Percentiles rank a stretch among this genome's conserved stretches.
Evolutionary conservation across 2,888 invertebrate genomes (phyloP).

Genomic region (Meta bourneti): DNA sequence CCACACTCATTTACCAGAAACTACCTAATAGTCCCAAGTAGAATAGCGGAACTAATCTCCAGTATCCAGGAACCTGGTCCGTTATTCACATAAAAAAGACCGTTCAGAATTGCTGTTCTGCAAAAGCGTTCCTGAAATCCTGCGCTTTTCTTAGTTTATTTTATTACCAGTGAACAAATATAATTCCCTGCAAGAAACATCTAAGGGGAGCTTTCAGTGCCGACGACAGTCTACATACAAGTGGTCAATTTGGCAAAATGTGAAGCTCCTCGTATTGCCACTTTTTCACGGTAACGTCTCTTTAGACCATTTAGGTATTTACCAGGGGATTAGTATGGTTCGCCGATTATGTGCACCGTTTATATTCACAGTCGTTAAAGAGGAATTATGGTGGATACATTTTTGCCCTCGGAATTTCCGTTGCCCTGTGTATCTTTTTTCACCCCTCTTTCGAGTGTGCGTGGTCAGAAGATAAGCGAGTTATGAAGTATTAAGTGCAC

Average conservation of each 20-base stretch:
- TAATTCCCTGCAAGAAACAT: constrained; percentile 24
- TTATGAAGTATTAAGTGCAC: neutral
- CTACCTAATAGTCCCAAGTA: neutral
- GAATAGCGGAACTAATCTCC: neutral
- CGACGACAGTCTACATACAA: constrained; percentile 47
- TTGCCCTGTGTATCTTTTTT: neutral
- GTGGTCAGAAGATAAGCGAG: constrained; percentile 17
- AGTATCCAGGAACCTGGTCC: neutral
- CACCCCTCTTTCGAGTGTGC: neutral
- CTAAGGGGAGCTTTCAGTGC: constrained; percentile 19
- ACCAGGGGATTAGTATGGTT: constrained; percentile 26
- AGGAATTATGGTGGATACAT: constrained; percentile 16
- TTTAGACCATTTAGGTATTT: constrained; percentile 39
- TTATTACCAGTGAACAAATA: constrained; percentile 40
- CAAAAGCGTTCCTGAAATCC: constrained; percentile 14
- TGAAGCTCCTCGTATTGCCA: constrained; percentile 7
- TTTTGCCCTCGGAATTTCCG: constrained; percentile 28
- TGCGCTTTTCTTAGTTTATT: constrained; percentile 21
- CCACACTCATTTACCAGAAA: neutral
- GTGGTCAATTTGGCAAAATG: constrained; percentile 40
- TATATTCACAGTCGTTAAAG: constrained; percentile 46
- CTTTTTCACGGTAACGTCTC: constrained; percentile 42
- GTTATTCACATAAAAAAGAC: neutral
- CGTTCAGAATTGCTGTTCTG: neutral
- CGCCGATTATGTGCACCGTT: constrained; percentile 32